Base-by-base conservation (phyloP, 2,113 vertebrate genomes). In the Zapus hudsonius region DNA sequence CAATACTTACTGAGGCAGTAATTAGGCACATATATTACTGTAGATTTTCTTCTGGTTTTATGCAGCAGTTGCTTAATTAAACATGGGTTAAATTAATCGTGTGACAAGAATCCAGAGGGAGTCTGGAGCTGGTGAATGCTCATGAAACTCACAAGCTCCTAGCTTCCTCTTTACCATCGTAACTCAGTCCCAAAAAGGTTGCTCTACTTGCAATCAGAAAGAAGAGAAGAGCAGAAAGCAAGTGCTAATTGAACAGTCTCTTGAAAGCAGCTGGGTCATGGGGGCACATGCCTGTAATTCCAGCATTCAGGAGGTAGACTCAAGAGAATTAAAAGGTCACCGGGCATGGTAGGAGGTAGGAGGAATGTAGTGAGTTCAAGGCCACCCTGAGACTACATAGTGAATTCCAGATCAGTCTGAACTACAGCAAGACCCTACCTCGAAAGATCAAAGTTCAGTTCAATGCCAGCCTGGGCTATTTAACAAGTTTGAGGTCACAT, bases 1-100 rank as follows among this genome's bases (percentile, higher is more conserved):
- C 31, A 84, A 61, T 67, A 27, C 6, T 61, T 81, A 74, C n/a
- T 73, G 19, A 10, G 70, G 55, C 76, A 67, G 91, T 59, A 90
- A 90, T 82, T 90, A 73, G 33, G 31, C 25, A 79, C 27, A 67
- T 36, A n/a, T n/a, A 19, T 72, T 92, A 84, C 42, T 70, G 33
- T 59, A 87, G 22, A 55, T 55, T 91, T 87, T 73, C 36, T 61
- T 90, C 73, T 55, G 29, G 19, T 42, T 84, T 95, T 20, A 55
- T 57, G 7, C 36, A 67, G 55, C 38, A 73, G 4, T 79, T 87
- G 55, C 38, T 40, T 91, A 73, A 67, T 44, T 59, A 87, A 72
- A 38, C 55, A 73, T 42, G 29, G 22, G 59, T 40, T 69, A 61
- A 87, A 72, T 87, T 67, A 84, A 7, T 67, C 38, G 42, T 61